Base-by-base conservation (phyloP, 2,113 vertebrate genomes). In the Phrynosoma blainvillii region DNA sequence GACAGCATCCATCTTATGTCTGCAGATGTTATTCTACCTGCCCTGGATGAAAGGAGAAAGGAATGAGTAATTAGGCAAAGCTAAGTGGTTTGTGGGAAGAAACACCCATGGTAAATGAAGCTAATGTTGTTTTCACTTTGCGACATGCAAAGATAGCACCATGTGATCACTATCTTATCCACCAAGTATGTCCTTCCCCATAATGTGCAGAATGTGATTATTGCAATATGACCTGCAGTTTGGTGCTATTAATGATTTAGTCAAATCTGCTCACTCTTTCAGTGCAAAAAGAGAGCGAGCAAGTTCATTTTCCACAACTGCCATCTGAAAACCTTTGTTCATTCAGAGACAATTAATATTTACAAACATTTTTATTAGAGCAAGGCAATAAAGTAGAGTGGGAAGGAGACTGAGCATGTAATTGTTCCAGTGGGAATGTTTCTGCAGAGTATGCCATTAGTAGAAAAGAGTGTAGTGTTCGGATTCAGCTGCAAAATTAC, bases 101-200 rank as follows among this genome's bases (percentile, higher is more conserved):
- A 95, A 93, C 84, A 92, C 88, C 94, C 90, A 78, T 27, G 90
- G 87, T 76, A 95, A 93, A 95, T 89, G 90, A 95, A 95, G 93
- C 88, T 91, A 89, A 84, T 87, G 23, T 68, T 90, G 87, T 93
- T 95, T 93, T 95, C 85, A 90, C 93, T 90, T 94, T 89, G 47
- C 87, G 80, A 90, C 25, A 76, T 36, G 14, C 9, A 66, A 68
- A 12, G 30, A 85, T 4, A 0, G 90, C 12, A 79, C 54, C 7
- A 62, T 70, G 32, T 76, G 86, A 88, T 88, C 65, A 90, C 76
- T 59, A 92, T 84, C 89, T 74, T 85, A 92, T 87, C 93, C 79
- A 88, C 42, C 9, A 81, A 79, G 52, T 68, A 32, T 86, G 88
- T 87, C 52, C 14, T 21, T 74, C 47, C 86, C 76, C 0, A 1